phyloP scores from a whole-genome alignment of 2,113 vertebrate species.

The Glaucomys volans region DNA sequence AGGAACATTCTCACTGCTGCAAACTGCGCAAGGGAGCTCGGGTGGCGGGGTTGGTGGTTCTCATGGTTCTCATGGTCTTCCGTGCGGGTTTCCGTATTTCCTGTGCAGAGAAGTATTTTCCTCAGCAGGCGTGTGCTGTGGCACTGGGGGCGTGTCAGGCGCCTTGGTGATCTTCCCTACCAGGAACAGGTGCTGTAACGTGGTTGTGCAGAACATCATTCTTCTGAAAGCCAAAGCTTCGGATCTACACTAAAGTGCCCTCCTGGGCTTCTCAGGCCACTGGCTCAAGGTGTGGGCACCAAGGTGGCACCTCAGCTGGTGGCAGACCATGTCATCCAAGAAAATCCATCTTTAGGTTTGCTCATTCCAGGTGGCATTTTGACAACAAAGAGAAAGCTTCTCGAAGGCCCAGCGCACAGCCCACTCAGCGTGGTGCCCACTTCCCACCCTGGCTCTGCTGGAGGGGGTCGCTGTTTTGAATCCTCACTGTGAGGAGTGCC shows the following conservation, averaged over 20 bases:
- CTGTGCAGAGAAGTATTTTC: background rate
- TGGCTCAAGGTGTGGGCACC: background rate
- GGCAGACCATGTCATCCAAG: background rate
- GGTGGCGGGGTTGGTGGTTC: no score
- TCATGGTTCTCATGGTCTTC: background rate
- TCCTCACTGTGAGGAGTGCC: background rate
- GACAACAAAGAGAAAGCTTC: slow-evolving; percentile 30
- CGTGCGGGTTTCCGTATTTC: background rate
- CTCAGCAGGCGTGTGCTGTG: background rate
- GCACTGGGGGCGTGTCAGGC: background rate
- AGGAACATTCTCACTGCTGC: background rate
- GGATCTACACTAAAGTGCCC: background rate
- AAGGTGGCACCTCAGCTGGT: background rate
- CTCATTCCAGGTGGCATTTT: background rate
- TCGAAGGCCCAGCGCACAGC: background rate
- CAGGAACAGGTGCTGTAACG: background rate
- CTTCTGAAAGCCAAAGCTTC: background rate
- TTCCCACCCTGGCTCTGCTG: background rate
- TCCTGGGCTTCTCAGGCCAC: background rate
- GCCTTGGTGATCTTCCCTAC: background rate
- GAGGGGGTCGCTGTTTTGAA: background rate
- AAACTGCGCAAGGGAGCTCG: background rate
- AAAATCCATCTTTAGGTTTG: background rate
- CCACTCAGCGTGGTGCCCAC: no score
- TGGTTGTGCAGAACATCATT: background rate